Percentiles rank a stretch among this genome's conserved stretches.
These are phyloP conservation scores for Cheilosia impressa DNA, from an alignment of 2,888 invertebrate genomes.

Conservation along the genomic window DNA sequence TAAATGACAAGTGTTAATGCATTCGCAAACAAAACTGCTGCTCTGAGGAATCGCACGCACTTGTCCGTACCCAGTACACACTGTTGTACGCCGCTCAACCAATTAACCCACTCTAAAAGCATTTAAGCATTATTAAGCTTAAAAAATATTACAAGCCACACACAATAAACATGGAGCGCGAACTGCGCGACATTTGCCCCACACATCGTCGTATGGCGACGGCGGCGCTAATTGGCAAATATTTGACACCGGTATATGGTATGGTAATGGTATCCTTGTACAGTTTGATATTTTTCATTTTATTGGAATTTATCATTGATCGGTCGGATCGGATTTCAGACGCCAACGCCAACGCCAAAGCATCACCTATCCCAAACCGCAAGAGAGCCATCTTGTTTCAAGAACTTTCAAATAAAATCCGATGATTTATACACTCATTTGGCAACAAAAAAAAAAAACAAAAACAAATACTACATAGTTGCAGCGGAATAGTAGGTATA, in stretches of 20 bases:
- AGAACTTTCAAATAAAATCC: constrained; percentile 33
- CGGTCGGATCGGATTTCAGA: constrained; percentile 32
- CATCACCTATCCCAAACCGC: too few relatives aligned
- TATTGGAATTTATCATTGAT: constrained; percentile 37
- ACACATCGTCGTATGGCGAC: constrained; percentile 54
- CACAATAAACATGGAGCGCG: constrained; percentile 43
- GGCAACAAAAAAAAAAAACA: too few relatives aligned
- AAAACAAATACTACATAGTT: not conserved
- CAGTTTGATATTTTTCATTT: constrained; percentile 34
- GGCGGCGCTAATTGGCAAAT: constrained; percentile 68
- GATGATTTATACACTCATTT: constrained; percentile 17
- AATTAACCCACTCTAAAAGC: constrained; percentile 59
- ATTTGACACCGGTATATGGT: constrained; percentile 25
- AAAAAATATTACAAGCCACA: constrained; percentile 53
- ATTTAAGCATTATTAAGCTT: constrained; percentile 51
- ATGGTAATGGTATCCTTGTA: constrained; percentile 46
- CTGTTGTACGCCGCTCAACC: constrained; percentile 1
- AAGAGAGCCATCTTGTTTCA: constrained; percentile 9
- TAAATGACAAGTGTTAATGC: constrained; percentile 57
- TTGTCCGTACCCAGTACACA: not conserved
- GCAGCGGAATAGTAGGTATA: not conserved
- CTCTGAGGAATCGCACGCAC: constrained; percentile 3
- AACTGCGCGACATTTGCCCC: constrained; percentile 20
- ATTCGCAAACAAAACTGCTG: constrained; percentile 48
- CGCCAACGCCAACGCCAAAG: not conserved